Evolutionary conservation across 2,113 vertebrate genomes (phyloP).

Genomic region (Eubucco bourcierii): DNA sequence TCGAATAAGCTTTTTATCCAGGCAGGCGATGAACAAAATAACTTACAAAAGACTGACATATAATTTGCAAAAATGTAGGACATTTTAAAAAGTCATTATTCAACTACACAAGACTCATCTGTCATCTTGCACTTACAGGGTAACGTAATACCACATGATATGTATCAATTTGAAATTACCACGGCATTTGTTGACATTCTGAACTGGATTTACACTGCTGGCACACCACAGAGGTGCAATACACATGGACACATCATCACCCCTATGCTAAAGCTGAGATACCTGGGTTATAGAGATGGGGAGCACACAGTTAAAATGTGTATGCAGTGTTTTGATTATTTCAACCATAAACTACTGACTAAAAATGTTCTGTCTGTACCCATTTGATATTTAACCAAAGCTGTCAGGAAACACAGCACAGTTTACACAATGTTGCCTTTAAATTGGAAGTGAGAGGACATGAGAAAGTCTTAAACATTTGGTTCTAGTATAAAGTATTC

Average conservation of each 20-base stretch:
- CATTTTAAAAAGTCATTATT: slow-evolving; percentile 24
- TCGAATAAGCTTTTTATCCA: background rate
- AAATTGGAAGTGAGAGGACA: slow-evolving; percentile 49
- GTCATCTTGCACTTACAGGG: background rate
- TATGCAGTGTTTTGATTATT: background rate
- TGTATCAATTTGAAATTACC: background rate
- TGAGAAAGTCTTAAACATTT: slow-evolving; percentile 43
- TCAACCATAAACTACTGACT: slow-evolving; percentile 39
- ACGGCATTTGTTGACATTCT: slow-evolving; percentile 1
- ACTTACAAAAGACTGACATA: background rate
- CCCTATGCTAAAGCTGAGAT: slow-evolving; percentile 12
- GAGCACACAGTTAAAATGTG: slow-evolving; percentile 35
- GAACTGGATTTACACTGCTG: background rate
- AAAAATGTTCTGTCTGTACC: slow-evolving; percentile 42
- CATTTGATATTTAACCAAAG: slow-evolving; percentile 48
- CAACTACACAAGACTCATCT: slow-evolving; percentile 26
- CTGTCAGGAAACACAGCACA: slow-evolving; percentile 59
- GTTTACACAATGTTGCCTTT: slow-evolving; percentile 54
- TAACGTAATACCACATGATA: background rate
- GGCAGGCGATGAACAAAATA: background rate
- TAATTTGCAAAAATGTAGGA: background rate
- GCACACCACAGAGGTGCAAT: background rate
- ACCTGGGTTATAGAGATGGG: background rate
- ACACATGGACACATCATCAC: background rate
- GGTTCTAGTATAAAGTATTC: slow-evolving; percentile 9